phyloP scores from a whole-genome alignment of 2,888 invertebrate species.

The Gandaritis pyraliata region DNA sequence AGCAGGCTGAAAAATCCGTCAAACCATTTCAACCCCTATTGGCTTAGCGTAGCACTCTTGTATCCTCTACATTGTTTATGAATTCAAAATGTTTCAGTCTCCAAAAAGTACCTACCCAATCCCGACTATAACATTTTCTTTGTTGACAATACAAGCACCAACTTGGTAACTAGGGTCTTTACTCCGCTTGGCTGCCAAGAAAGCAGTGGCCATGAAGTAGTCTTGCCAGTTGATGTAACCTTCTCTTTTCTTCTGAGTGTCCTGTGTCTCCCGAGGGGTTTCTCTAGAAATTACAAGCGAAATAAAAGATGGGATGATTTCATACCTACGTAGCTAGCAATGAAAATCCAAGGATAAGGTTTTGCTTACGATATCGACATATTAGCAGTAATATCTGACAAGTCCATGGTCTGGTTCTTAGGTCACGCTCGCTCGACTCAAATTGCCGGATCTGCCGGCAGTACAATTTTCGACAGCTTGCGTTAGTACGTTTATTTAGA shows the following conservation, averaged over 20 bases:
- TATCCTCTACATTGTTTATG: too few species aligned
- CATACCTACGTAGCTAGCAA: too few species aligned
- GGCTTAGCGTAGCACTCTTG: too few species aligned
- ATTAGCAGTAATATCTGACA: constrained; percentile 22
- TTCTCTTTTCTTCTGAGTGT: constrained; percentile 22
- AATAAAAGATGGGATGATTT: too few species aligned
- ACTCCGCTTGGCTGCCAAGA: constrained; percentile 95
- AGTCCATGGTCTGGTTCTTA: constrained; percentile 25
- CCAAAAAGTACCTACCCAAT: constrained; percentile 85
- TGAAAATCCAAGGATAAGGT: too few species aligned
- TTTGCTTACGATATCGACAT: constrained; percentile 27
- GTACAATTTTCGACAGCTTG: too few species aligned
- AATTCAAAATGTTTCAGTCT: too few species aligned
- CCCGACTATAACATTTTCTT: constrained; percentile 94
- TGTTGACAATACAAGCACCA: constrained; percentile 97
- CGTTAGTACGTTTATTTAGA: too few species aligned
- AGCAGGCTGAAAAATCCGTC: too few species aligned
- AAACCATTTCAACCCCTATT: too few species aligned
- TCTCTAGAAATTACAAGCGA: constrained; percentile 31
- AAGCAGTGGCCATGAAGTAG: constrained; percentile 97
- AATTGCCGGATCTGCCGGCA: too few species aligned
- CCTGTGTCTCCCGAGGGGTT: constrained; percentile 76
- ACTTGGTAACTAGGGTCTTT: constrained; percentile 98
- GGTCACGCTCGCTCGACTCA: too few species aligned
- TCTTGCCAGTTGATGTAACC: constrained; percentile 94